Evolutionary conservation across 2,888 invertebrate genomes (phyloP).

Genomic region (Cerastis leucographa): DNA sequence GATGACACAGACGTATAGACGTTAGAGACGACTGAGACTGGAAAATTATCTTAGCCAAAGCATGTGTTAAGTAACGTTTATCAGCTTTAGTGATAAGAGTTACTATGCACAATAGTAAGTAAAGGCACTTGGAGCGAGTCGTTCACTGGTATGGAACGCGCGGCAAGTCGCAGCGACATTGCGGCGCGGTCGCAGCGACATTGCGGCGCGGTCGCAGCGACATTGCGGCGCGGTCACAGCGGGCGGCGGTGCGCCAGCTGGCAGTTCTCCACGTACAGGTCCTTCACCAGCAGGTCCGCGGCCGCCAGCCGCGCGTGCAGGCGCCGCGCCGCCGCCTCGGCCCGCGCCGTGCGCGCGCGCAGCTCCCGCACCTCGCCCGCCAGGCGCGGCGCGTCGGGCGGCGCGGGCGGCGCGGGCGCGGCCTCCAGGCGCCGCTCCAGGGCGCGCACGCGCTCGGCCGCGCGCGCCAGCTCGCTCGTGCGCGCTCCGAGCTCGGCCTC

Average conservation of each 20-base stretch:
- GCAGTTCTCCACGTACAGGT: conserved; percentile 96
- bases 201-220: conserved; percentile 47
- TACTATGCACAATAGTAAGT: conserved; percentile 14
- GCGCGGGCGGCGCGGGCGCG: conserved; percentile 22
- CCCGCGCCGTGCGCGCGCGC: conserved; percentile 87
- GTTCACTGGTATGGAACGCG: background rate
- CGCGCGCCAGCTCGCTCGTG: conserved; percentile 53
- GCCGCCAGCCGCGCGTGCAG: conserved; percentile 92
- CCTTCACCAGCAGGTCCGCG: conserved; percentile 94
- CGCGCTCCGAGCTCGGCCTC: conserved; percentile 79
- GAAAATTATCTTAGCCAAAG: background rate
- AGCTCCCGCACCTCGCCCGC: conserved; percentile 86
- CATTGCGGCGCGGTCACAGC: conserved; percentile 65
- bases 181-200: no score
- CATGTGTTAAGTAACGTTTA: background rate
- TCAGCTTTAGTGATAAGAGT: background rate
- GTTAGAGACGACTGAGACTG: background rate
- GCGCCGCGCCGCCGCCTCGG: conserved; percentile 82
- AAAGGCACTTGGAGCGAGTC: conserved; percentile 58
- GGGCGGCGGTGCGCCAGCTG: conserved; percentile 88
- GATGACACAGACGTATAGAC: background rate
- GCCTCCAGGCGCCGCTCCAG: conserved; percentile 78
- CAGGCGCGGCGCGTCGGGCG: background rate
- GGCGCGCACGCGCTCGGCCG: conserved; percentile 46
- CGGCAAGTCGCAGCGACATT: background rate